Evolutionary conservation across 2,797 vertebrate genomes (phyloP).

Genomic region (Saxicola maurus): DNA sequence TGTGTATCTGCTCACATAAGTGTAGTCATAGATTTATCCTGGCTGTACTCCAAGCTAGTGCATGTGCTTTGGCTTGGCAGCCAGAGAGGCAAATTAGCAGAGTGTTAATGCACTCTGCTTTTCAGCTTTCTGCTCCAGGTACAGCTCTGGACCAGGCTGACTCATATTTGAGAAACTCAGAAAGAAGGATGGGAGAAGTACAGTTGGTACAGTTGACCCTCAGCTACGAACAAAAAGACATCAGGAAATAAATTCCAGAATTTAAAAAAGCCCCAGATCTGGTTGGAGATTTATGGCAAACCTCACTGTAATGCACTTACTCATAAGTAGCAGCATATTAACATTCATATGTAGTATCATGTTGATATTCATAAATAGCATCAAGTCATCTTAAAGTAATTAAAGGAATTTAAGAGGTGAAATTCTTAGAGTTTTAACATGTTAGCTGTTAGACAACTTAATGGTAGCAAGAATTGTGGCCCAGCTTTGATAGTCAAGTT

Average conservation of each 20-base stretch:
- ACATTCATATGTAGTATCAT: not conserved
- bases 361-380: not conserved
- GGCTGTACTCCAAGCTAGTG: constrained; percentile 35
- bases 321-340: not conserved
- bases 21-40: constrained; percentile 36
- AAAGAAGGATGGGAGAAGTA: not conserved
- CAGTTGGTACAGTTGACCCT: not conserved
- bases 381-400: not conserved
- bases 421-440: not conserved
- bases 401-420: not conserved
- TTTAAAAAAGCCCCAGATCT: not conserved
- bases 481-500: not conserved
- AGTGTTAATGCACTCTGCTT: not conserved
- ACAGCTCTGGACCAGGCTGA: not conserved
- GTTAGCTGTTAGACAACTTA: constrained; percentile 9
- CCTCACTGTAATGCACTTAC: not conserved
- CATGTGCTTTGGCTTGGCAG: not conserved
- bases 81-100: not conserved
- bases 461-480: not conserved
- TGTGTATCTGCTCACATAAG: constrained; percentile 1
- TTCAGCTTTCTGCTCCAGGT: constrained; percentile 21
- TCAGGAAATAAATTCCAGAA: not conserved
- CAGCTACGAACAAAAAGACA: not conserved
- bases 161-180: not conserved
- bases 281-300: not conserved